These are phyloP conservation scores for Pterobdella sp. DNA, from an alignment of 2,888 invertebrate species.

Conservation along the genomic window DNA sequence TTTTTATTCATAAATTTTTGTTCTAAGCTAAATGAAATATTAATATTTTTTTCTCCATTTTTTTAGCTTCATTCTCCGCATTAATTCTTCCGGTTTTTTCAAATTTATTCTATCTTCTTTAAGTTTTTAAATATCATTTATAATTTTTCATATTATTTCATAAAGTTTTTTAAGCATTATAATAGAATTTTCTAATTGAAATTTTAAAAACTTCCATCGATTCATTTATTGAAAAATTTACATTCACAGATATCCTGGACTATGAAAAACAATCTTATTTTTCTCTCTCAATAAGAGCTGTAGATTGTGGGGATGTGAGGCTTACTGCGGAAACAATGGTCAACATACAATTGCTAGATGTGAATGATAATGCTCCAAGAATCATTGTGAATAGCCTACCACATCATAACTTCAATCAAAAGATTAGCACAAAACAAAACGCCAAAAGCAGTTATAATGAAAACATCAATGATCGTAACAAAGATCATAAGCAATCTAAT, in stretches of 20 bases:
- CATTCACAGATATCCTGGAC: slow-evolving; percentile 31
- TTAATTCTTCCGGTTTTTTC: no score
- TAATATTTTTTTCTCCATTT: no score
- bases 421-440: background rate
- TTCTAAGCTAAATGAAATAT: no score
- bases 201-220: slow-evolving; percentile 27
- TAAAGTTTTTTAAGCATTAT: no score
- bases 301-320: slow-evolving; percentile 16
- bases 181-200: no score
- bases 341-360: slow-evolving; percentile 29
- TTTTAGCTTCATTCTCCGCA: no score
- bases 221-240: background rate
- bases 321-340: slow-evolving; percentile 26
- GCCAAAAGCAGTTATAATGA: background rate
- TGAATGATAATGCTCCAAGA: slow-evolving; percentile 39
- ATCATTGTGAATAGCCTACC: slow-evolving; percentile 26
- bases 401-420: background rate
- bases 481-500: background rate
- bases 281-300: slow-evolving; percentile 30
- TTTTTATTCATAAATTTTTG: no score
- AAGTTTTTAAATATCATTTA: no score
- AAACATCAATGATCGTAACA: slow-evolving; percentile 4
- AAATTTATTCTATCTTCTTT: no score
- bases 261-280: slow-evolving; percentile 26
- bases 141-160: no score